These are phyloP conservation scores for Labroides dimidiatus DNA, from an alignment of 2,797 vertebrate species.

Conservation along the genomic window DNA sequence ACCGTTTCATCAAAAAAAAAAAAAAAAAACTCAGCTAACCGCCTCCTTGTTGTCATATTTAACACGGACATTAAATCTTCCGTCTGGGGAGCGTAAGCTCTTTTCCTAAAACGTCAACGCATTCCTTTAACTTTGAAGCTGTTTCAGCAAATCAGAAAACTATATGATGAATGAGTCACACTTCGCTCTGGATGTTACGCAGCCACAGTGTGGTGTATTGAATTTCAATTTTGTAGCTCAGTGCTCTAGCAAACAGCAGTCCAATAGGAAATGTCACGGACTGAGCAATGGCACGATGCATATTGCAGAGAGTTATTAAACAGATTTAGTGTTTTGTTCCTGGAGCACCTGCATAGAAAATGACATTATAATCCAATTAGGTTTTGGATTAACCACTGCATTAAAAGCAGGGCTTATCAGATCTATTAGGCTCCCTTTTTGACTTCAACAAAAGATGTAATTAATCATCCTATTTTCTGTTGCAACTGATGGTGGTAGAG, in stretches of 20 bases:
- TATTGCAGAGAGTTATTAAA: slow-evolving; percentile 4
- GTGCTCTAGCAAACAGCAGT: slow-evolving; percentile 47
- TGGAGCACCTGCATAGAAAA: slow-evolving; percentile 12
- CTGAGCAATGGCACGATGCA: slow-evolving; percentile 14
- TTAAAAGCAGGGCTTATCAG: slow-evolving; percentile 26
- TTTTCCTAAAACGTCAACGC: slow-evolving; percentile 6
- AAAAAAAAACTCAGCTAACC: too few species aligned
- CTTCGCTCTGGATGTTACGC: slow-evolving; percentile 24
- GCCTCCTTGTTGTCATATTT: too few species aligned
- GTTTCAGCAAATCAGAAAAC: slow-evolving; percentile 9
- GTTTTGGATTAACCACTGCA: slow-evolving; percentile 29
- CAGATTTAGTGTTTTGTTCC: slow-evolving; percentile 22
- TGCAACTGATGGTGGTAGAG: slow-evolving; percentile 13
- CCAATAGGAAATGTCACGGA: slow-evolving; percentile 33
- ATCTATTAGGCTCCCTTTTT: slow-evolving; percentile 16
- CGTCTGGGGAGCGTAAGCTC: background rate
- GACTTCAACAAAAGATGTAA: slow-evolving; percentile 26
- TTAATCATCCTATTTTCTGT: slow-evolving; percentile 10
- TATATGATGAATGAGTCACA: slow-evolving; percentile 10
- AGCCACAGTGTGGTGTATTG: slow-evolving; percentile 21
- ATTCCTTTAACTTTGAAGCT: slow-evolving; percentile 13
- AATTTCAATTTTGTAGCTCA: slow-evolving; percentile 59
- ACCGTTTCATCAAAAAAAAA: too few species aligned
- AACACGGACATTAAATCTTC: too few species aligned
- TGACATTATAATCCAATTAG: slow-evolving; percentile 40